Conservation (phyloP, 2,888 invertebrate species). For the Hirudinaria manillensis region DNA sequence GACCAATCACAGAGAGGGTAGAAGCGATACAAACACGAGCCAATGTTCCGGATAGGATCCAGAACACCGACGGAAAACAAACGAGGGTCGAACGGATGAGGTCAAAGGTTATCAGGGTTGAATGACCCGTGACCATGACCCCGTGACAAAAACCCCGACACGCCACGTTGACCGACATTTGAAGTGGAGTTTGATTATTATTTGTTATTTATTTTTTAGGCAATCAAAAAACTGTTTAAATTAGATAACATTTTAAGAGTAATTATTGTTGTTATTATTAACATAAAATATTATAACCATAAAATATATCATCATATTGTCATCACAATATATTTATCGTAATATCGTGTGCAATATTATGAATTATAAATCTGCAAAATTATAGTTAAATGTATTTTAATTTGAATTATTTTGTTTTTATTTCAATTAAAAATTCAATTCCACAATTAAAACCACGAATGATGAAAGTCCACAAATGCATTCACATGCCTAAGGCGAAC, state of each 20-base stretch:
- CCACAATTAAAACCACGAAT: neutral
- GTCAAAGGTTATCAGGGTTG: neutral
- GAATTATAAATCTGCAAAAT: too few relatives aligned
- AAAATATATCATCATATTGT: too few relatives aligned
- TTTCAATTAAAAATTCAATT: neutral
- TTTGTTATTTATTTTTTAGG: neutral
- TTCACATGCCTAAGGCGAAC: neutral
- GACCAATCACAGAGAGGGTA: too few relatives aligned
- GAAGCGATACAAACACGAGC: too few relatives aligned
- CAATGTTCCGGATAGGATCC: too few relatives aligned
- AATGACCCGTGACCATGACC: slow-evolving; percentile 1
- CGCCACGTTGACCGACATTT: neutral
- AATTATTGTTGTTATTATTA: neutral
- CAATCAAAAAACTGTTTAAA: neutral
- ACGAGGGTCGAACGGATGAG: too few relatives aligned
- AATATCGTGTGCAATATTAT: too few relatives aligned
- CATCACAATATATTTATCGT: too few relatives aligned
- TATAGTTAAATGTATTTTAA: too few relatives aligned
- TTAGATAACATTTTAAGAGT: neutral
- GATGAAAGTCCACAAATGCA: neutral
- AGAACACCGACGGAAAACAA: too few relatives aligned
- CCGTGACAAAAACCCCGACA: neutral
- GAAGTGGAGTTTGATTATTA: neutral
- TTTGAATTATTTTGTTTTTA: too few relatives aligned
- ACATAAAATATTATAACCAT: too few relatives aligned